Evolutionary conservation across 2,797 vertebrate species (phyloP).

Genomic region (Varecia variegata): DNA sequence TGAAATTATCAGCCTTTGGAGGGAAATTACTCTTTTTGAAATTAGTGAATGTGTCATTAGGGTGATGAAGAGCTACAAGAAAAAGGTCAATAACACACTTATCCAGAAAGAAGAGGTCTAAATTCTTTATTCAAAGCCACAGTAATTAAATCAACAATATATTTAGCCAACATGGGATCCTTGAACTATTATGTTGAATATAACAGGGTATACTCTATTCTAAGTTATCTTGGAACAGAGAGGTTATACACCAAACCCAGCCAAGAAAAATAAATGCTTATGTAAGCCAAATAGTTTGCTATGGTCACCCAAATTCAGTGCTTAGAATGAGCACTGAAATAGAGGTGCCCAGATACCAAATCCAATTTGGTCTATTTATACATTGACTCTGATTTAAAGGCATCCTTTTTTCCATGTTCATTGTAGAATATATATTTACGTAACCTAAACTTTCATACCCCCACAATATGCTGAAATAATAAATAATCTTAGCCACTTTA

Average conservation of each 20-base stretch:
- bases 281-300: background rate
- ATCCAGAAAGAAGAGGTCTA: conserved; percentile 37
- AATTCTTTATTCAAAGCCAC: conserved; percentile 48
- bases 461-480: too few relatives aligned
- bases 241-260: background rate
- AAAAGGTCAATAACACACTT: conserved; percentile 61
- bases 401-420: background rate
- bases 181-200: conserved; percentile 30
- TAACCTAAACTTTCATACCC: too few relatives aligned
- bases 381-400: background rate
- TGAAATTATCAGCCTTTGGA: conserved; percentile 68
- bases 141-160: conserved; percentile 57
- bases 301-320: background rate
- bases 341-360: background rate
- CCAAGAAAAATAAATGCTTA: background rate
- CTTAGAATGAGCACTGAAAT: background rate
- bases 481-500: background rate
- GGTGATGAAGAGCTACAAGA: conserved; percentile 50
- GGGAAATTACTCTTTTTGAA: conserved; percentile 70
- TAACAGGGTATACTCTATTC: background rate
- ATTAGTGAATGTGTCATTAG: conserved; percentile 58
- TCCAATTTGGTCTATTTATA: background rate
- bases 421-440: background rate
- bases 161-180: conserved; percentile 26
- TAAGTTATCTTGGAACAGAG: background rate